Percentiles rank a stretch among this genome's conserved stretches.
These are phyloP conservation scores for Copsychus sechellarum DNA, from an alignment of 2,113 vertebrate genomes.

Conservation along the genomic window DNA sequence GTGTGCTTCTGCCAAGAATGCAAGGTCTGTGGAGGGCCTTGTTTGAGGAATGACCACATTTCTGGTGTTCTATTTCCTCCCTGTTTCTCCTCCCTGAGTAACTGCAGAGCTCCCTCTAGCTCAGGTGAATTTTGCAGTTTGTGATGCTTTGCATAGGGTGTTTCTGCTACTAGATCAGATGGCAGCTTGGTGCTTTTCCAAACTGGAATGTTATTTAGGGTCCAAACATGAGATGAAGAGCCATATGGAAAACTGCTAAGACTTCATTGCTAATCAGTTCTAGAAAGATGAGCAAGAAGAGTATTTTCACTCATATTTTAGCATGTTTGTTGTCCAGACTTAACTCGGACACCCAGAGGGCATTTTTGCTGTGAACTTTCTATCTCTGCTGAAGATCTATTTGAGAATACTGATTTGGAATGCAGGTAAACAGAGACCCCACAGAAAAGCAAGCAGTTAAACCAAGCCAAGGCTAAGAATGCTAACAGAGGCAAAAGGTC, in stretches of 20 bases:
- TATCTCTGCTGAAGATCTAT: neutral
- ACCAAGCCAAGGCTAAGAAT: neutral
- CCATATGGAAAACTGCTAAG: neutral
- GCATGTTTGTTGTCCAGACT: neutral
- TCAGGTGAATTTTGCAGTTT: neutral
- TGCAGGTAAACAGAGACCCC: neutral
- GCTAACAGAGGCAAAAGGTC: neutral
- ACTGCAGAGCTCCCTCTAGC: accelerated
- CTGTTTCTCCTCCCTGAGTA: neutral
- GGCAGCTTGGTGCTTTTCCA: neutral
- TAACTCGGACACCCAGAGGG: neutral
- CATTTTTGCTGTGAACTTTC: neutral
- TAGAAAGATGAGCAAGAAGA: neutral
- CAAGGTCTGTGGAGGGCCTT: neutral
- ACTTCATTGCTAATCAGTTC: neutral
- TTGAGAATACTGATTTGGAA: neutral
- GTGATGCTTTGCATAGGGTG: neutral
- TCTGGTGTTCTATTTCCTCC: neutral
- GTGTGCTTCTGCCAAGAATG: neutral
- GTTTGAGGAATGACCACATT: neutral
- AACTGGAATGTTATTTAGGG: neutral
- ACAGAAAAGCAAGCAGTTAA: neutral
- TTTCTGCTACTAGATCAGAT: neutral
- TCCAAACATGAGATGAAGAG: neutral
- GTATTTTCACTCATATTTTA: neutral